Conservation (phyloP, 2,113 vertebrate genomes). For the Glaucomys volans region DNA sequence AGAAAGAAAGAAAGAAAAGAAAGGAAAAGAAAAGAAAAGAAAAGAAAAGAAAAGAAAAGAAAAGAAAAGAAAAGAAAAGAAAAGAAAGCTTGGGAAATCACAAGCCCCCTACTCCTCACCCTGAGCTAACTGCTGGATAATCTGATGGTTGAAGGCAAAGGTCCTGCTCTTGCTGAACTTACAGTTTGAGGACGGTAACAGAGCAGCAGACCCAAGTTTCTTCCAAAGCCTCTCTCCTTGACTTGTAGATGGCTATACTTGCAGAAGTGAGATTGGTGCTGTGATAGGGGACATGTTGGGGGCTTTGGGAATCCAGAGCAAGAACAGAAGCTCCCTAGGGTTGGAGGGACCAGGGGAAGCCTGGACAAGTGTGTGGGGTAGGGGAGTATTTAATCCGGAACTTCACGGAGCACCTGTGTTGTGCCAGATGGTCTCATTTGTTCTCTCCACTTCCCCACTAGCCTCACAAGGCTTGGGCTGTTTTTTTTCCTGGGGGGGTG, state of each 20-base stretch:
- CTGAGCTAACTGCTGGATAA: background rate
- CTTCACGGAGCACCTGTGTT: background rate
- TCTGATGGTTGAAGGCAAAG: background rate
- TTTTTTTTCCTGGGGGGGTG: background rate
- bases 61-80: too few relatives aligned
- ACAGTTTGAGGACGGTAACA: background rate
- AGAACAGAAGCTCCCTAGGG: background rate
- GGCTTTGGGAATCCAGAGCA: background rate
- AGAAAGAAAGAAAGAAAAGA: too few relatives aligned
- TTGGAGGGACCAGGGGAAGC: background rate
- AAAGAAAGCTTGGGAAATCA: background rate
- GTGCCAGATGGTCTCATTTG: background rate
- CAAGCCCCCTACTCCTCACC: background rate
- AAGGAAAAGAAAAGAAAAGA: too few relatives aligned
- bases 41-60: too few relatives aligned
- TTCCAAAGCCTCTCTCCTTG: too few relatives aligned
- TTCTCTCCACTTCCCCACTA: background rate
- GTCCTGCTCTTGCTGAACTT: background rate
- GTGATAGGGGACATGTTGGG: too few relatives aligned
- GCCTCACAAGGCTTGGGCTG: background rate
- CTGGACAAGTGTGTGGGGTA: background rate
- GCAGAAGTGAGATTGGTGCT: background rate
- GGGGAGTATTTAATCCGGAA: background rate
- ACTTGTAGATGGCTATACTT: too few relatives aligned
- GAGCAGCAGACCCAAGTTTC: background rate